These are phyloP conservation scores for Heteronetta atricapilla DNA, from an alignment of 2,113 vertebrate species.

Conservation along the genomic window DNA sequence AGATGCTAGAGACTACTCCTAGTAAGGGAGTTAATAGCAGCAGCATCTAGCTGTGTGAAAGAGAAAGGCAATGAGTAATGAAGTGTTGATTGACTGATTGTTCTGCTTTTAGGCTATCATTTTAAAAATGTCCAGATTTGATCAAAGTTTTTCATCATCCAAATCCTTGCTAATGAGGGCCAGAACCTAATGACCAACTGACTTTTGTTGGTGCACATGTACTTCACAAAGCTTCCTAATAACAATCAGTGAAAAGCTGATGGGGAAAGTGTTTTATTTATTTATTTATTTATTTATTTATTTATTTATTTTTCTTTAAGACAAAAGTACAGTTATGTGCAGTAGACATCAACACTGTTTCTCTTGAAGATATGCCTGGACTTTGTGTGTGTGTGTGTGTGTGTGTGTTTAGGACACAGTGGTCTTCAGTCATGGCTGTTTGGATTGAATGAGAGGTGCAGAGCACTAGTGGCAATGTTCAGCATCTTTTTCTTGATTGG, in stretches of 20 bases:
- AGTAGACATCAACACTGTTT: background rate
- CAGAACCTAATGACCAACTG: background rate
- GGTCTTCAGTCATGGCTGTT: background rate
- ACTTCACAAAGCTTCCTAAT: background rate
- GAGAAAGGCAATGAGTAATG: background rate
- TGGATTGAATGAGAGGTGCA: background rate
- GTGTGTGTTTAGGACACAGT: background rate
- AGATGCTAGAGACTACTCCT: background rate
- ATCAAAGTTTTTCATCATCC: background rate
- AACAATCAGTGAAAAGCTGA: background rate
- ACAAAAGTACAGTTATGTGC: background rate
- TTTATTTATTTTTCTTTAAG: background rate
- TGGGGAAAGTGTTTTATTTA: rapidly evolving
- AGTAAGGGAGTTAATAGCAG: background rate
- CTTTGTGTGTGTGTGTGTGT: background rate
- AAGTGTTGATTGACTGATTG: background rate
- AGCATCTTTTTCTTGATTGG: background rate
- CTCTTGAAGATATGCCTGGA: background rate
- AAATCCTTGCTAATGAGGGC: background rate
- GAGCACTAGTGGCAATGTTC: background rate
- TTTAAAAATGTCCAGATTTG: background rate
- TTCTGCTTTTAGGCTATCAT: background rate
- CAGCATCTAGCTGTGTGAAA: background rate
- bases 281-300: background rate
- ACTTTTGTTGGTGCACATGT: background rate